phyloP scores from a whole-genome alignment of 2,888 invertebrate species.

The Catocala fraxini region DNA sequence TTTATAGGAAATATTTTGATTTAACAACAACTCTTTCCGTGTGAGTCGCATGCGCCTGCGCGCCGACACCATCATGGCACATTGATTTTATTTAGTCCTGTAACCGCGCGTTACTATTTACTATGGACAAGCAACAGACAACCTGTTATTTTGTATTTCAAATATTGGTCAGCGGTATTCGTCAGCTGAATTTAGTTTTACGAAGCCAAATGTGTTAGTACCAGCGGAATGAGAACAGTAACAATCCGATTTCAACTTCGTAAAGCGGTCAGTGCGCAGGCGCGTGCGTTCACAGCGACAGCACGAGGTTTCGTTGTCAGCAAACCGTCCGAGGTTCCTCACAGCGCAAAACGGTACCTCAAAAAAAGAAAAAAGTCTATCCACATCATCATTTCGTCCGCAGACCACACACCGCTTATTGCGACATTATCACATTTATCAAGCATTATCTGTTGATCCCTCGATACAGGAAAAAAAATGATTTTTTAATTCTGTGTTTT shows the following conservation, averaged over 20 bases:
- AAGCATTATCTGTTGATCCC: slow-evolving; percentile 78
- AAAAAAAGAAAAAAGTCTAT: slow-evolving; percentile 52
- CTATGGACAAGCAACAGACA: slow-evolving; percentile 6
- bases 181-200: slow-evolving; percentile 34
- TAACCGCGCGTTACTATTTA: slow-evolving; percentile 16
- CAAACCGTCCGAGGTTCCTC: slow-evolving; percentile 70
- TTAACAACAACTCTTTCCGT: slow-evolving; percentile 78
- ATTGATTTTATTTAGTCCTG: slow-evolving; percentile 44
- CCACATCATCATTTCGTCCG: slow-evolving; percentile 61
- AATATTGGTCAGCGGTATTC: slow-evolving; percentile 8
- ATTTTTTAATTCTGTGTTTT: slow-evolving; percentile 70
- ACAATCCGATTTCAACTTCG: slow-evolving; percentile 38
- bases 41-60: slow-evolving; percentile 61
- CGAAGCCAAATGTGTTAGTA: slow-evolving; percentile 37
- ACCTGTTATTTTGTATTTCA: not conserved
- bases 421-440: slow-evolving; percentile 80
- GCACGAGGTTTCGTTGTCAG: slow-evolving; percentile 78
- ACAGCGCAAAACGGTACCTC: slow-evolving; percentile 53
- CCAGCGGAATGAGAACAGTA: slow-evolving; percentile 29
- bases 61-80: slow-evolving; percentile 72
- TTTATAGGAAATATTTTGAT: slow-evolving; percentile 88
- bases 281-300: slow-evolving; percentile 60
- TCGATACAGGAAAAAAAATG: slow-evolving; percentile 79
- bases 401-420: slow-evolving; percentile 68
- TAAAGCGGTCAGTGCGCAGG: slow-evolving; percentile 42